A percentile compares a stretch with the other conserved stretches of the same genome.
phyloP scores from a whole-genome alignment of 2,888 invertebrate species.

The Scotopteryx bipunctaria region DNA sequence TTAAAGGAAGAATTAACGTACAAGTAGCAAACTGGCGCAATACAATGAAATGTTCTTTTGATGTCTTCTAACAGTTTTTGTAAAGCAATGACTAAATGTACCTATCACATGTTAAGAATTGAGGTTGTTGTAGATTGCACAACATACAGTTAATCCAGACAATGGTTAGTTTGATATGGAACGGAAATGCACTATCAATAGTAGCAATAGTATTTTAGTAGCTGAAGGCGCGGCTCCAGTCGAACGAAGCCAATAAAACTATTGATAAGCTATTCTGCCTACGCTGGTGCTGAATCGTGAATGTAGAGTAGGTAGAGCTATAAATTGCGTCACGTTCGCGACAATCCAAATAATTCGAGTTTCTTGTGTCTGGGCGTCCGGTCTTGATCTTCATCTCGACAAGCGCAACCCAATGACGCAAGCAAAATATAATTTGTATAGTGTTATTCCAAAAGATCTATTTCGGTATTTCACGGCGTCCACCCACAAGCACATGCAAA shows the following conservation, averaged over 20 bases:
- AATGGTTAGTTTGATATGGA: slow-evolving; percentile 19
- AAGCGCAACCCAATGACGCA: slow-evolving; percentile 70
- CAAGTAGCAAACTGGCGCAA: slow-evolving; percentile 34
- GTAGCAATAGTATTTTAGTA: too few species aligned
- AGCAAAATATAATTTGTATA: slow-evolving; percentile 75
- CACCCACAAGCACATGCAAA: slow-evolving; percentile 64
- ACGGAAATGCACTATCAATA: slow-evolving; percentile 31
- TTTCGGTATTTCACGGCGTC: slow-evolving; percentile 72
- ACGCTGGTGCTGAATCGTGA: slow-evolving; percentile 4
- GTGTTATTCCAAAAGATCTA: slow-evolving; percentile 82
- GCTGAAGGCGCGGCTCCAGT: slow-evolving; percentile 24
- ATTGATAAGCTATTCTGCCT: slow-evolving; percentile 24
- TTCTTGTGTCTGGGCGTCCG: slow-evolving; percentile 45
- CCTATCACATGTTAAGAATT: too few species aligned
- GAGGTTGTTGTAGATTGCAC: too few species aligned
- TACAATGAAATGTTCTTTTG: too few species aligned
- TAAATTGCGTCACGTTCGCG: slow-evolving; percentile 26
- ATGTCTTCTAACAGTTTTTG: too few species aligned
- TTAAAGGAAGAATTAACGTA: slow-evolving; percentile 51
- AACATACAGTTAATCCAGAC: slow-evolving; percentile 15
- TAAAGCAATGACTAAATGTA: too few species aligned
- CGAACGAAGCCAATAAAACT: slow-evolving; percentile 27
- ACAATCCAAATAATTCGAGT: slow-evolving; percentile 24
- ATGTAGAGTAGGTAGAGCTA: slow-evolving; percentile 14
- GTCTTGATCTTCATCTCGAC: slow-evolving; percentile 73